phyloP scores from a whole-genome alignment of 2,113 vertebrate genomes.

The Lycaon pictus region DNA sequence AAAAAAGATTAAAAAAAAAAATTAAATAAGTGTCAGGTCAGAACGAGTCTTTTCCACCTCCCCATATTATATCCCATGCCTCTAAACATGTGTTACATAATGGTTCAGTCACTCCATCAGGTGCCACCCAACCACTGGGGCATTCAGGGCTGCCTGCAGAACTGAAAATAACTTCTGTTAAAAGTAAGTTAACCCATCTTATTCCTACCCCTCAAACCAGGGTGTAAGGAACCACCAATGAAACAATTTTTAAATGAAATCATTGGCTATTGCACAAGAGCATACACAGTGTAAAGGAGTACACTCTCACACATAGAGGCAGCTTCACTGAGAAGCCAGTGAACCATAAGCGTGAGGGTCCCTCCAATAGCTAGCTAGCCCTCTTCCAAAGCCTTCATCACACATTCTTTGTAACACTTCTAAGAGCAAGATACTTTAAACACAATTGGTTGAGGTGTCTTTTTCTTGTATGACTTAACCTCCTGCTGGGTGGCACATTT shows the following conservation, averaged over 20 bases:
- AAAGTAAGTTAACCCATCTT: background rate
- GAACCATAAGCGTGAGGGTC: background rate
- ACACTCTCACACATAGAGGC: background rate
- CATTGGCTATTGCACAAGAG: background rate
- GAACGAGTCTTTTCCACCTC: conserved; percentile 16
- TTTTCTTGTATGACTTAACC: background rate
- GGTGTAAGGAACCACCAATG: background rate
- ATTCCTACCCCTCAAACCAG: background rate
- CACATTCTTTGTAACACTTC: background rate
- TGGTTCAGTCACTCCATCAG: background rate
- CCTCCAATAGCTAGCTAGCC: too few species aligned
- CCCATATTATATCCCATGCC: background rate
- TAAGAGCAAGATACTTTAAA: background rate
- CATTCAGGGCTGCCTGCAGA: background rate
- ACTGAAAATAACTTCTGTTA: conserved; percentile 40
- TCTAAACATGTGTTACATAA: background rate
- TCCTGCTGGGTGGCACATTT: background rate
- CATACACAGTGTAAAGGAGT: rapidly evolving
- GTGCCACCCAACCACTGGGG: background rate
- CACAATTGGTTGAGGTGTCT: background rate
- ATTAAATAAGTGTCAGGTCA: conserved; percentile 45
- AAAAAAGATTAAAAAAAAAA: too few species aligned
- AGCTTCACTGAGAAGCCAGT: background rate
- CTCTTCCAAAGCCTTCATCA: background rate
- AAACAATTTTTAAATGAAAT: background rate